Evolutionary conservation across 1,140 invertebrate genomes (phyloP).

Genomic region (Aphis craccivora): DNA sequence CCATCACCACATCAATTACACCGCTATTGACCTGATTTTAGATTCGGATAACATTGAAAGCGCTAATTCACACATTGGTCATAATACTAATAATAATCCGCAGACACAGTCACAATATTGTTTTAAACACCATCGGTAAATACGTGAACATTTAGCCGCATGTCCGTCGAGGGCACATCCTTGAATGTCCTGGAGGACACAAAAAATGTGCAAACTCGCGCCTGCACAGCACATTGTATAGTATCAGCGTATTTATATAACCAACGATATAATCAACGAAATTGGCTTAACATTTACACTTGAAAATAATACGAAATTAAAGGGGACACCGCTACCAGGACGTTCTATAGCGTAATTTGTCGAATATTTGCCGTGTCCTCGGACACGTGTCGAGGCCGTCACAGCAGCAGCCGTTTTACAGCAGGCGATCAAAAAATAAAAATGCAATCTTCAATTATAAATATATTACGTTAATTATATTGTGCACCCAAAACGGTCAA

Average conservation of each 20-base stretch:
- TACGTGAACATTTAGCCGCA: background rate
- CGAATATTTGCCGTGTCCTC: background rate
- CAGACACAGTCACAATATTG: conserved; percentile 5
- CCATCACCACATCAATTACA: background rate
- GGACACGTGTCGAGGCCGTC: conserved; percentile 28
- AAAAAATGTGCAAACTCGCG: conserved; percentile 1
- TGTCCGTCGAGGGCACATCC: conserved; percentile 50
- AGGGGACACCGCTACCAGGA: background rate
- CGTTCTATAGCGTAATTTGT: background rate
- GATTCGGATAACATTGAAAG: conserved; percentile 42
- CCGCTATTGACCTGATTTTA: conserved; percentile 35
- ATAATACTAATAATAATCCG: background rate
- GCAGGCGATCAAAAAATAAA: background rate
- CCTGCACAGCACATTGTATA: background rate
- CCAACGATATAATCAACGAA: background rate
- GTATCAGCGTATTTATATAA: background rate
- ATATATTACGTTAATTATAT: background rate
- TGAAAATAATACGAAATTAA: conserved; percentile 38
- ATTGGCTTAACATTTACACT: conserved; percentile 10
- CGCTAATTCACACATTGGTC: conserved; percentile 29
- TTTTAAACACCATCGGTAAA: background rate
- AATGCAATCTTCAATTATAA: background rate
- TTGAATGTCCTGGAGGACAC: conserved; percentile 44
- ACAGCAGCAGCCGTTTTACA: background rate
- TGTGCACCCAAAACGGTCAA: background rate